Conservation (phyloP, 2,888 invertebrate genomes). For the Sipha maydis region DNA sequence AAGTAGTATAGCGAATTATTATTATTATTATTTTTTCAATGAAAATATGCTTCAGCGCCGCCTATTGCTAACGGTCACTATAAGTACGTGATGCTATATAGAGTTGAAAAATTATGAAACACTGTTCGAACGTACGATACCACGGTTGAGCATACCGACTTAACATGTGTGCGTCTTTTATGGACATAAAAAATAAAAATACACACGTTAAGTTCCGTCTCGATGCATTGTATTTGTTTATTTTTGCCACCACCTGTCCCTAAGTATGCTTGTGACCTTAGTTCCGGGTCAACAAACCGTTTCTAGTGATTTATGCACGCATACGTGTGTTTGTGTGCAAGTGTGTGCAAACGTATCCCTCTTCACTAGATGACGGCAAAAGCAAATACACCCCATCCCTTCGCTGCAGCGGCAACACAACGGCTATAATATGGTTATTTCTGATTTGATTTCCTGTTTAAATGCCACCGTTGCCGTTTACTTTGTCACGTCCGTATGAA, state of each 20-base stretch:
- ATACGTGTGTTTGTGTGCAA: too few species aligned
- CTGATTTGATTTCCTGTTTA: slow-evolving; percentile 33
- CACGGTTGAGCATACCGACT: too few species aligned
- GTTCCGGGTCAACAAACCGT: background rate
- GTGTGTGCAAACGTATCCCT: background rate
- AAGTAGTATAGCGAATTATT: too few species aligned
- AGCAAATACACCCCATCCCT: background rate
- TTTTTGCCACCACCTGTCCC: background rate
- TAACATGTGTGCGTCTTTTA: background rate
- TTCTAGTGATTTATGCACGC: background rate
- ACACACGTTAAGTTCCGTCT: background rate
- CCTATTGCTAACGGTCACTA: too few species aligned
- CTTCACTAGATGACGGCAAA: background rate
- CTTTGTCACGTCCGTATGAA: background rate
- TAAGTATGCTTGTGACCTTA: background rate
- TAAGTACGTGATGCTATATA: too few species aligned
- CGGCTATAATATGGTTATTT: background rate
- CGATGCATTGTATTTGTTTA: background rate
- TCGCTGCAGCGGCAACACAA: background rate
- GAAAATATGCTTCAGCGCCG: too few species aligned
- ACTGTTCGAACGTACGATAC: too few species aligned
- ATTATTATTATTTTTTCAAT: too few species aligned
- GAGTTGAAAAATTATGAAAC: too few species aligned
- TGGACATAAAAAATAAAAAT: too few species aligned
- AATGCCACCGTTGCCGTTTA: background rate